phyloP scores from a whole-genome alignment of 2,797 vertebrate genomes.

The Lepus townsendii region DNA sequence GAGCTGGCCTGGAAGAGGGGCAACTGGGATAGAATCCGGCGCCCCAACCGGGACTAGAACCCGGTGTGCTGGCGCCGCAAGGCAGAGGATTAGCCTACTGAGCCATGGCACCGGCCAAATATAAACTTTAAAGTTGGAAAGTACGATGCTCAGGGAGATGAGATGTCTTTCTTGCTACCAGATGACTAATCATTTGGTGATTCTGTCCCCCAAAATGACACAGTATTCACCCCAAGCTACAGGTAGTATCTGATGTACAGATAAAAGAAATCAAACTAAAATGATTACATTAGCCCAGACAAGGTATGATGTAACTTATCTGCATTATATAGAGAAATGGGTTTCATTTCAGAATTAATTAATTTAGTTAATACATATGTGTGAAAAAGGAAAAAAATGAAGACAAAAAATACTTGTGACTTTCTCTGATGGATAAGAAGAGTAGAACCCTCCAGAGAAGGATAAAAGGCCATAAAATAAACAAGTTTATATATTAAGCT shows the following conservation, averaged over 20 bases:
- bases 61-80: too few species aligned
- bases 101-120: too few species aligned
- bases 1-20: too few species aligned
- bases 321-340: constrained; percentile 28
- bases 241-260: not conserved
- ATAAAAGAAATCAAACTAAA: constrained; percentile 27
- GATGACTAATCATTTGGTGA: not conserved
- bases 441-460: not conserved
- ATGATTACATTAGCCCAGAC: not conserved
- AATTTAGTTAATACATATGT: not conserved
- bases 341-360: constrained; percentile 53
- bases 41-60: too few species aligned
- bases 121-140: constrained; percentile 12
- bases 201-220: not conserved
- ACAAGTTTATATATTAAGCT: constrained; percentile 9
- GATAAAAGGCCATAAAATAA: constrained; percentile 17
- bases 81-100: too few species aligned
- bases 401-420: constrained; percentile 25
- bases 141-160: not conserved
- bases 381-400: constrained; percentile 26
- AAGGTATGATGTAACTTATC: not conserved
- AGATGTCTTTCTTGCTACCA: not conserved
- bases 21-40: too few species aligned
- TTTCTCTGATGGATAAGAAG: not conserved
- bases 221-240: not conserved